Conservation (phyloP, 2,888 invertebrate genomes). For the Himalopsyche japonica region DNA sequence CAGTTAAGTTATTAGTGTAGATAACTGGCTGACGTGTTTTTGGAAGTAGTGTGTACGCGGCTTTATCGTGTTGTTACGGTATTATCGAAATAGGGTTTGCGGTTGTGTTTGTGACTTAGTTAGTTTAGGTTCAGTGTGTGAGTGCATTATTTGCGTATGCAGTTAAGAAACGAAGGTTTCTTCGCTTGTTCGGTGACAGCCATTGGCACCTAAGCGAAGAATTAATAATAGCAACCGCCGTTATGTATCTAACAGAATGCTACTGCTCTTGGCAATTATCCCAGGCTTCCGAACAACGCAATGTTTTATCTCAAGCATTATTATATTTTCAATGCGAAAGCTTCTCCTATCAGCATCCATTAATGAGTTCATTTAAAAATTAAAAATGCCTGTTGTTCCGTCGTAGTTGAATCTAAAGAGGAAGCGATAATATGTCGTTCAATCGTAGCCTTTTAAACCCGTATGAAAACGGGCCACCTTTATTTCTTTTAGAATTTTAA, state of each 20-base stretch:
- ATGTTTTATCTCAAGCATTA: neutral
- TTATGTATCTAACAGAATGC: conserved; percentile 13
- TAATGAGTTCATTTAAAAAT: neutral
- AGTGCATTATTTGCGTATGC: neutral
- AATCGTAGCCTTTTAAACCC: no score
- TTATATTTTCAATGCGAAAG: neutral
- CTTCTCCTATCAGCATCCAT: neutral
- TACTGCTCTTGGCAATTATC: conserved; percentile 31
- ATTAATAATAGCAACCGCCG: conserved; percentile 29
- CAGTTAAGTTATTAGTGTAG: no score
- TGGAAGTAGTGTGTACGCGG: neutral
- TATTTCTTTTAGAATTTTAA: no score
- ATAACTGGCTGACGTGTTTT: no score
- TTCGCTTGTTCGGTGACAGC: conserved; percentile 3
- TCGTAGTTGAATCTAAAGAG: no score
- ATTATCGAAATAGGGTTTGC: neutral
- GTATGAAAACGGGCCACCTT: no score
- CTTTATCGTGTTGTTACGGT: neutral
- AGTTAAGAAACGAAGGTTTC: conserved; percentile 20
- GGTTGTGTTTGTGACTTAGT: neutral
- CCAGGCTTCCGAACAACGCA: conserved; percentile 36
- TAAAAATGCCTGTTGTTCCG: neutral
- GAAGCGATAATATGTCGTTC: no score
- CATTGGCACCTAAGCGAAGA: conserved; percentile 31
- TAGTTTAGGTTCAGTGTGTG: neutral